Evolutionary conservation across 2,797 vertebrate species (phyloP).

Genomic region (Melanogrammus aeglefinus): DNA sequence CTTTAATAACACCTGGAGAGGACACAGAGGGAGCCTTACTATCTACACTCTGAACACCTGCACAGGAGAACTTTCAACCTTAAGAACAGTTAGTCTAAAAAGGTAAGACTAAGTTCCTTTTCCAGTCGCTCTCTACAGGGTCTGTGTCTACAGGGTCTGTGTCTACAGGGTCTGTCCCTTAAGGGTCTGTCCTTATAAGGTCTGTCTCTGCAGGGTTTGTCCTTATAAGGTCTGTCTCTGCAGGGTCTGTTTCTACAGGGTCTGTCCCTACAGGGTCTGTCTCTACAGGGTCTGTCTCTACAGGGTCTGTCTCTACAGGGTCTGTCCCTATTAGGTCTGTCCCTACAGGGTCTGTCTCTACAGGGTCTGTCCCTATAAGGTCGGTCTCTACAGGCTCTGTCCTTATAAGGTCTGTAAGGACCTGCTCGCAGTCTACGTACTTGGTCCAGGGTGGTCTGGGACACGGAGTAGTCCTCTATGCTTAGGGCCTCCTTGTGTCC

Average conservation of each 20-base stretch:
- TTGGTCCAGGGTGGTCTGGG: constrained; percentile 98
- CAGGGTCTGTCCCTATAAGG: not conserved
- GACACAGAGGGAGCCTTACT: not conserved
- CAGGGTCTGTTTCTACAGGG: not conserved
- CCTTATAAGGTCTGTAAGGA: not conserved
- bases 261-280: not conserved
- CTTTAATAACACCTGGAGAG: too few relatives aligned
- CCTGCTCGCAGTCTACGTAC: constrained; percentile 61
- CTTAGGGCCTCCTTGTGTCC: constrained; percentile 89
- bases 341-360: not conserved
- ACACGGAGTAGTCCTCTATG: constrained; percentile 98
- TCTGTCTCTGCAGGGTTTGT: not conserved
- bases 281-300: not conserved
- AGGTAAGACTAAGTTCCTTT: too few relatives aligned
- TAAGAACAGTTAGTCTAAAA: too few relatives aligned
- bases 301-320: not conserved
- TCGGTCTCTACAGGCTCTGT: not conserved
- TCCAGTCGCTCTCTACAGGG: too few relatives aligned
- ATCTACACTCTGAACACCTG: not conserved
- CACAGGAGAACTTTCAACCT: too few relatives aligned
- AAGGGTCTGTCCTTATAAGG: not conserved
- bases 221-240: not conserved
- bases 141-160: too few relatives aligned
- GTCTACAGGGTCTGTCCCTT: too few relatives aligned
- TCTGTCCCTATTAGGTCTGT: not conserved